Percentiles rank a stretch among this genome's conserved stretches.
These are phyloP conservation scores for Puma concolor DNA, from an alignment of 2,113 vertebrate species.

Conservation along the genomic window DNA sequence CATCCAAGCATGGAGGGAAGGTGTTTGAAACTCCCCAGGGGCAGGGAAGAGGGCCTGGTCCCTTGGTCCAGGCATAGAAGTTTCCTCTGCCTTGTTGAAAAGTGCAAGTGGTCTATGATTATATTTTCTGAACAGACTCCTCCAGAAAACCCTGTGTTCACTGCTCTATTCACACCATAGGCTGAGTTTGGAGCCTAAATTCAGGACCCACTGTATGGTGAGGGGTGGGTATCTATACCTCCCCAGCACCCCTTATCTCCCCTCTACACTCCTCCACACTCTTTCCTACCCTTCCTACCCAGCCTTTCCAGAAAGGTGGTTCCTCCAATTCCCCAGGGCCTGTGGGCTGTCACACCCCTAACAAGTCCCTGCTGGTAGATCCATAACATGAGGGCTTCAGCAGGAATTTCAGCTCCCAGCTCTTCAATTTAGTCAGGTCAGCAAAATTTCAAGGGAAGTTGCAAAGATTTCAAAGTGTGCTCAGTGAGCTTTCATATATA, in stretches of 20 bases:
- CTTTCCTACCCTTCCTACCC: not conserved
- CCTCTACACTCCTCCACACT: not conserved
- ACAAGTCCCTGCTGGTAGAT: slow-evolving; percentile 37
- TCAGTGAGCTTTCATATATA: not conserved
- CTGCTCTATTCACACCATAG: not conserved
- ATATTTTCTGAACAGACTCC: not conserved
- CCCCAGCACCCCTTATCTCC: not conserved
- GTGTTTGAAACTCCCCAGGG: not conserved
- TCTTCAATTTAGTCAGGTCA: slow-evolving; percentile 5
- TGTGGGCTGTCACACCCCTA: not conserved
- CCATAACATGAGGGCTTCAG: not conserved
- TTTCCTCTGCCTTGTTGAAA: not conserved
- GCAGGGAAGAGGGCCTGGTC: too few species aligned
- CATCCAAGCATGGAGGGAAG: not conserved
- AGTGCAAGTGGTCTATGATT: not conserved
- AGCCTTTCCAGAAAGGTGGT: not conserved
- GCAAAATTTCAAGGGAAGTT: slow-evolving; percentile 6
- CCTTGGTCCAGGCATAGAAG: not conserved
- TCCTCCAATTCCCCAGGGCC: not conserved
- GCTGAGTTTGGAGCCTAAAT: not conserved
- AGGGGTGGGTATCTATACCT: not conserved
- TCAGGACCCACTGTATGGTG: not conserved
- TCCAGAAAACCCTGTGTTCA: not conserved
- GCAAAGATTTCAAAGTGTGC: slow-evolving; percentile 9
- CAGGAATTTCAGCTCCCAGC: not conserved